phyloP scores from a whole-genome alignment of 2,113 vertebrate genomes.

The Mustela nigripes region DNA sequence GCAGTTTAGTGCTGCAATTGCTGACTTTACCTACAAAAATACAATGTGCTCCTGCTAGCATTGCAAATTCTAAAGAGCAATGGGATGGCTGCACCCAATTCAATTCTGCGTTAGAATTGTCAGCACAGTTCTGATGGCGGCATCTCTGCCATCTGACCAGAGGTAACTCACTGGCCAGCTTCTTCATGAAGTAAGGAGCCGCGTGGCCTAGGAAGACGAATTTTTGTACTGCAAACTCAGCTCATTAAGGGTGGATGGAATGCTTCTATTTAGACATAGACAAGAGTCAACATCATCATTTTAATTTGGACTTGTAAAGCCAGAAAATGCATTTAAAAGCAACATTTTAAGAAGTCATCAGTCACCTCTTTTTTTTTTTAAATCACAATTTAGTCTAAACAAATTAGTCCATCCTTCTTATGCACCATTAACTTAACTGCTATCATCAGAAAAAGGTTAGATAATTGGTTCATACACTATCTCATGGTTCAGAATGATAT shows the following conservation, averaged over 20 bases:
- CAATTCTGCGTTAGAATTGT: constrained; percentile 64
- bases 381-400: constrained; percentile 49
- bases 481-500: constrained; percentile 42
- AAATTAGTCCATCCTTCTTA: constrained; percentile 59
- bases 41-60: constrained; percentile 69
- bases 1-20: constrained; percentile 66
- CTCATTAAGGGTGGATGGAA: constrained; percentile 59
- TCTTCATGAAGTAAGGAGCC: not conserved
- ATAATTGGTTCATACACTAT: constrained; percentile 56
- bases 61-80: constrained; percentile 75
- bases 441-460: constrained; percentile 49
- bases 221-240: constrained; percentile 67
- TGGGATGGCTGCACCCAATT: constrained; percentile 64
- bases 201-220: constrained; percentile 55
- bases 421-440: constrained; percentile 72
- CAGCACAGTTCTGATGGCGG: constrained; percentile 73
- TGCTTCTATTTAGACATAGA: constrained; percentile 23
- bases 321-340: constrained; percentile 64
- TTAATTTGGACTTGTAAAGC: constrained; percentile 53
- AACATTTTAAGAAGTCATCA: constrained; percentile 58
- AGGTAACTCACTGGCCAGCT: constrained; percentile 9
- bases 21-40: constrained; percentile 80
- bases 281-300: constrained; percentile 44
- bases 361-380: constrained; percentile 59
- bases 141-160: constrained; percentile 54